Base-by-base conservation (phyloP, 2,797 vertebrate species). In the Poecile montanus region DNA sequence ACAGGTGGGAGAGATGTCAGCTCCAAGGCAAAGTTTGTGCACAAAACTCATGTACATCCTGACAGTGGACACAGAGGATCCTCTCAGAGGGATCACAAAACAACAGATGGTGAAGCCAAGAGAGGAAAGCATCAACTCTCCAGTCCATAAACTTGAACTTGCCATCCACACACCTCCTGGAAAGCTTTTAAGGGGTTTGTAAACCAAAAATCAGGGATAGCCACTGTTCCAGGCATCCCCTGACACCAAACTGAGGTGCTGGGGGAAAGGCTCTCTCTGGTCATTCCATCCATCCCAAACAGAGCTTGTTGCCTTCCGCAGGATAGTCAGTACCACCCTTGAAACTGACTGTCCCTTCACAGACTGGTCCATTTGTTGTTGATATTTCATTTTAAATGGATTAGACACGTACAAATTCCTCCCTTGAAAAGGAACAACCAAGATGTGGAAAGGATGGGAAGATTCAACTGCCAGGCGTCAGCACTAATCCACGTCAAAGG, bases 371-470 rank as follows among this genome's bases (percentile, higher is more conserved):
- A 9, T 32, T 76, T 11, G 73, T 51, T 63, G 32, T 73, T 89
- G 70, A 62, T 73, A 79, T 94, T 92, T 74, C 68, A 75, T 93
- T 96, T 89, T 75, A 84, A 89, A 48, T 23, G 40, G 82, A 75
- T 89, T 21, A 89, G 76, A 80, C n/a, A 51, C 6, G 23, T 82
- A 91, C 58, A 89, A 88, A 85, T 83, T 29, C 61, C 48, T 85
- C 72, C 15, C 72, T 71, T 27, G 36, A 23, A 93, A 88, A 78
- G 44, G 53, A 95, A 86, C 66, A 47, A 73, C n/a, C 21, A n/a
- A 83, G 70, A 95, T 18, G 65, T 44, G n/a, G 74, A 89, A 88
- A 79, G 45, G 73, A 94, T 65, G 68, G 84, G 92, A 77, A 65
- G 82, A 91, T 61, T 71, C 91, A 91, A 86, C 65, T 62, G 91